These are phyloP conservation scores for Petrolisthes cinctipes DNA, from an alignment of 2,888 invertebrate species.

Conservation along the genomic window DNA sequence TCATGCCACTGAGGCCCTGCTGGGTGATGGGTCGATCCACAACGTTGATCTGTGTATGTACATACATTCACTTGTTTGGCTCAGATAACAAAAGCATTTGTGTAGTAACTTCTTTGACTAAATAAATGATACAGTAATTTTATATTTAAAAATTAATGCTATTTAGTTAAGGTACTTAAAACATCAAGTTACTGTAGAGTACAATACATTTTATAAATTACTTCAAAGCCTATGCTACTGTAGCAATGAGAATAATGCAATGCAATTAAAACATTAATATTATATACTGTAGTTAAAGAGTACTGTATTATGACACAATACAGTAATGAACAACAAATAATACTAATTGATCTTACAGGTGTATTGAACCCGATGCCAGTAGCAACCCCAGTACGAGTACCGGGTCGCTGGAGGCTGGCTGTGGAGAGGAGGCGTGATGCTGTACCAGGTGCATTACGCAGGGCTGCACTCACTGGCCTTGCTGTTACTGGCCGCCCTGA, in stretches of 20 bases:
- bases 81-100: neutral
- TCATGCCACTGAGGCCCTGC: conserved; percentile 81
- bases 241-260: too few relatives aligned
- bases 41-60: conserved; percentile 70
- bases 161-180: too few relatives aligned
- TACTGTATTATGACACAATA: too few relatives aligned
- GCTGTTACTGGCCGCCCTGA: conserved; percentile 64
- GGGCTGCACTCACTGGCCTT: conserved; percentile 63
- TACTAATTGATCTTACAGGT: conserved; percentile 55
- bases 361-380: conserved; percentile 66
- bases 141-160: too few relatives aligned
- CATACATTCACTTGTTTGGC: too few relatives aligned
- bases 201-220: too few relatives aligned
- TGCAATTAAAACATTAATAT: too few relatives aligned
- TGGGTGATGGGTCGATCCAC: conserved; percentile 85
- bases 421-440: conserved; percentile 67
- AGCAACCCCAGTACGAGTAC: conserved; percentile 66
- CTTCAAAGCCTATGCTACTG: too few relatives aligned
- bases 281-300: too few relatives aligned
- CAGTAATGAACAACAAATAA: too few relatives aligned
- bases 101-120: neutral
- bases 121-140: neutral
- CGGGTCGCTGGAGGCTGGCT: conserved; percentile 67
- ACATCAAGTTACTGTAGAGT: too few relatives aligned
- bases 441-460: conserved; percentile 66